Evolutionary conservation across 2,888 invertebrate genomes (phyloP).

Genomic region (Epinotia demarniana): DNA sequence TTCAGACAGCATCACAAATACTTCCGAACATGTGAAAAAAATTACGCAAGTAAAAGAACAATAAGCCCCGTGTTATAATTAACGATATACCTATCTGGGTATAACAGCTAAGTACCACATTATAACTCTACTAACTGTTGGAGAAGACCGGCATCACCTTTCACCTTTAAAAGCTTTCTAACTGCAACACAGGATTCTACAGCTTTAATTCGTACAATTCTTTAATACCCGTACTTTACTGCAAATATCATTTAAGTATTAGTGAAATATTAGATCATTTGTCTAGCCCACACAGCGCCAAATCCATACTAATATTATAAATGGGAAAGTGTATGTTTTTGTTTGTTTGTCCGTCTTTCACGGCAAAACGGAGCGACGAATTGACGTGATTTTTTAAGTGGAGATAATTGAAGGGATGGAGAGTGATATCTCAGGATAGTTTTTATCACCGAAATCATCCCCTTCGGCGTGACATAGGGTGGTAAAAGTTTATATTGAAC

Average conservation of each 20-base stretch:
- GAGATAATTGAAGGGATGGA: too few species aligned
- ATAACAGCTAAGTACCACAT: background rate
- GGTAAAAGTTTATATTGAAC: too few species aligned
- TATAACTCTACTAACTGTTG: background rate
- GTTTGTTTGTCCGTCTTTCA: too few species aligned
- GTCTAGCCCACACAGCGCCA: background rate
- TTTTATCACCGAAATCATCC: too few species aligned
- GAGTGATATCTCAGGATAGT: too few species aligned
- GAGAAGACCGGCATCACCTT: background rate
- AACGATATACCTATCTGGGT: background rate
- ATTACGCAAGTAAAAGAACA: constrained; percentile 58
- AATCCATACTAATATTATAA: too few species aligned
- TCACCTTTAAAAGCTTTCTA: constrained; percentile 4
- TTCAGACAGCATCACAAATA: constrained; percentile 47
- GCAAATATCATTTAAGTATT: background rate
- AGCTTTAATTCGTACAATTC: background rate
- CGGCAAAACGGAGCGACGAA: too few species aligned
- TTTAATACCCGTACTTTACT: background rate
- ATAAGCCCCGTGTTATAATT: background rate
- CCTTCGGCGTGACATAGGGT: too few species aligned
- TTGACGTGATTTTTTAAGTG: too few species aligned
- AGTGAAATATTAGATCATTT: background rate
- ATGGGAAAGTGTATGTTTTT: too few species aligned
- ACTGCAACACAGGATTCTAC: background rate
- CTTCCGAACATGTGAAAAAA: constrained; percentile 49